These are phyloP conservation scores for Listronotus bonariensis DNA, from an alignment of 1,140 invertebrate genomes.

Conservation along the genomic window DNA sequence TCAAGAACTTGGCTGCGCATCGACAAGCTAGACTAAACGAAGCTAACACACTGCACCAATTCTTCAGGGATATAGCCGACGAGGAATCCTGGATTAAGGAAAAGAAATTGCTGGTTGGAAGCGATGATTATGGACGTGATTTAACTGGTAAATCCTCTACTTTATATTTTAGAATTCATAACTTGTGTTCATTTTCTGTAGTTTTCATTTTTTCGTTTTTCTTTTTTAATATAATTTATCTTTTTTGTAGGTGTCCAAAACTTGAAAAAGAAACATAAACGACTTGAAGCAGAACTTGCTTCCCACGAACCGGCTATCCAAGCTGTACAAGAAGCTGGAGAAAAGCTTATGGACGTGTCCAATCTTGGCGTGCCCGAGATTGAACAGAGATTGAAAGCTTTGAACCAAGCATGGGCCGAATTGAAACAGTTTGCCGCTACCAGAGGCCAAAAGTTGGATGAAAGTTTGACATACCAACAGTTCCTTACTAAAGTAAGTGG, in stretches of 20 bases:
- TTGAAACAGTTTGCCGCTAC: constrained; percentile 86
- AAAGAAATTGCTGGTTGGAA: constrained; percentile 96
- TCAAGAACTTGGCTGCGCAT: constrained; percentile 91
- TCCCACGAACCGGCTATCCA: constrained; percentile 97
- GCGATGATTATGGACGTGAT: constrained; percentile 97
- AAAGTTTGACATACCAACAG: constrained; percentile 92
- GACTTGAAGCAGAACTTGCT: constrained; percentile 92
- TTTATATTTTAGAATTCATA: no score
- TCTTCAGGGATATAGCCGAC: constrained; percentile 99
- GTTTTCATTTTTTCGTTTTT: no score
- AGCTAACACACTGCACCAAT: constrained; percentile 97
- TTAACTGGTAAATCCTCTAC: constrained; percentile 72
- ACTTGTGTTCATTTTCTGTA: no score
- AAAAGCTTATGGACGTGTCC: constrained; percentile 96
- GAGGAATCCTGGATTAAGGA: constrained; percentile 99
- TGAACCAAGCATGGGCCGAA: constrained; percentile 90
- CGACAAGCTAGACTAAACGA: constrained; percentile 88
- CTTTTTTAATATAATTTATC: neutral
- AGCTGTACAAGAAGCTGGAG: constrained; percentile 94
- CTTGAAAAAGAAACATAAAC: constrained; percentile 97
- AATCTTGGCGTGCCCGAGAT: constrained; percentile 97
- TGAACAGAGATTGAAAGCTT: constrained; percentile 80
- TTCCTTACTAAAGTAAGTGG: constrained; percentile 82
- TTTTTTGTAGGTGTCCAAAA: constrained; percentile 80
- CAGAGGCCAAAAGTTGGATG: constrained; percentile 90